Percentiles rank a stretch among this genome's conserved stretches.
Conservation (phyloP, 2,888 invertebrate genomes). For the Drosophila tripunctata region DNA sequence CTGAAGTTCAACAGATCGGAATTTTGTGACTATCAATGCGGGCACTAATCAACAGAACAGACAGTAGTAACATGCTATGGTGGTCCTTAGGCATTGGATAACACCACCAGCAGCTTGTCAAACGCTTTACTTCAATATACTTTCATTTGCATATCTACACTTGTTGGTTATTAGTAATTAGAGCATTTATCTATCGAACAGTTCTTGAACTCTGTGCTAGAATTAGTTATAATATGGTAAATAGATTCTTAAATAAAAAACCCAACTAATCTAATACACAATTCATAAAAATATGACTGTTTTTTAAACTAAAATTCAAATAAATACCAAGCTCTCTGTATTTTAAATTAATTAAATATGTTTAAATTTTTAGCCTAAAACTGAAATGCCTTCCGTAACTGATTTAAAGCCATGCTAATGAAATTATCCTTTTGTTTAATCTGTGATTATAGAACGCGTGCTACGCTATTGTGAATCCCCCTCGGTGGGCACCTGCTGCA, state of each 20-base stretch:
- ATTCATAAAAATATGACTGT: too few species aligned
- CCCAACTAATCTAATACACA: too few species aligned
- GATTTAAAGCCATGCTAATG: background rate
- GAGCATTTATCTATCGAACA: too few species aligned
- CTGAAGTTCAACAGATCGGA: conserved; percentile 12
- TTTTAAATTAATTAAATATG: too few species aligned
- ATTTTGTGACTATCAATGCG: conserved; percentile 36
- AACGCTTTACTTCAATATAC: background rate
- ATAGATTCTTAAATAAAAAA: too few species aligned
- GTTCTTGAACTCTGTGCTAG: too few species aligned
- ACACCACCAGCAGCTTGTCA: background rate
- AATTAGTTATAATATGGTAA: too few species aligned
- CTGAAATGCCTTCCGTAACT: too few species aligned
- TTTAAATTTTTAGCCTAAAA: too few species aligned
- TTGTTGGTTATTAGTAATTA: background rate
- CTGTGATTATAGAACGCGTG: conserved; percentile 77
- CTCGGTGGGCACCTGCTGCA: conserved; percentile 86
- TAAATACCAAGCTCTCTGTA: too few species aligned
- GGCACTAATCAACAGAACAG: conserved; percentile 27
- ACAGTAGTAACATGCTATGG: conserved; percentile 24
- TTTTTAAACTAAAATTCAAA: too few species aligned
- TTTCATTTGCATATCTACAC: background rate
- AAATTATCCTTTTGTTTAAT: background rate
- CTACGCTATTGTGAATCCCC: conserved; percentile 84
- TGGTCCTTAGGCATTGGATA: conserved; percentile 5